Conservation (phyloP, 2,797 vertebrate genomes). For the Tenualosa ilisha region DNA sequence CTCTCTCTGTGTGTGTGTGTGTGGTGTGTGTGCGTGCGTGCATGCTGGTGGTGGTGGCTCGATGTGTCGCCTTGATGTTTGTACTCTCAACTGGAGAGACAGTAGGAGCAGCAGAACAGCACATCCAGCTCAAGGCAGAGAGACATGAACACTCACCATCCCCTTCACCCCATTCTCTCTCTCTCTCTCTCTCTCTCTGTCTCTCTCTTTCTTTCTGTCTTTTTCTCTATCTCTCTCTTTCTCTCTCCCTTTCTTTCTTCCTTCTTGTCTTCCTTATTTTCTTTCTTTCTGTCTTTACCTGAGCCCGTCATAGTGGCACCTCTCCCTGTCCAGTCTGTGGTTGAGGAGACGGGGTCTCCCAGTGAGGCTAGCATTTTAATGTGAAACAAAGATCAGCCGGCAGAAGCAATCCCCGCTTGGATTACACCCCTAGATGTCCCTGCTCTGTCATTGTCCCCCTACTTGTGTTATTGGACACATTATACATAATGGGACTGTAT, state of each 20-base stretch:
- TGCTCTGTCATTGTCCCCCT: background rate
- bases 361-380: background rate
- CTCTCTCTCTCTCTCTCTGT: no score
- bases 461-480: background rate
- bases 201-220: background rate
- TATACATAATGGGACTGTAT: background rate
- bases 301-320: background rate
- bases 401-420: background rate
- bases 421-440: slow-evolving; percentile 9
- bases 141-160: background rate
- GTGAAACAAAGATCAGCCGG: background rate
- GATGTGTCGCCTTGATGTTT: background rate
- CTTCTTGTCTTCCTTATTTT: background rate
- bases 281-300: background rate
- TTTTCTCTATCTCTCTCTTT: background rate
- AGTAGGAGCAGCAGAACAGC: background rate
- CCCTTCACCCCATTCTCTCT: background rate
- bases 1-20: background rate
- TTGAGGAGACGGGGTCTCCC: background rate
- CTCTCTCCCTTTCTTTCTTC: background rate
- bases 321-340: background rate
- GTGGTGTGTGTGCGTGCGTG: background rate
- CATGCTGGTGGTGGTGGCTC: background rate
- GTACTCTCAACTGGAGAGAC: background rate
- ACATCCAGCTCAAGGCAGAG: background rate